phyloP scores from a whole-genome alignment of 1,140 invertebrate genomes.

The Hylaeus volcanicus region DNA sequence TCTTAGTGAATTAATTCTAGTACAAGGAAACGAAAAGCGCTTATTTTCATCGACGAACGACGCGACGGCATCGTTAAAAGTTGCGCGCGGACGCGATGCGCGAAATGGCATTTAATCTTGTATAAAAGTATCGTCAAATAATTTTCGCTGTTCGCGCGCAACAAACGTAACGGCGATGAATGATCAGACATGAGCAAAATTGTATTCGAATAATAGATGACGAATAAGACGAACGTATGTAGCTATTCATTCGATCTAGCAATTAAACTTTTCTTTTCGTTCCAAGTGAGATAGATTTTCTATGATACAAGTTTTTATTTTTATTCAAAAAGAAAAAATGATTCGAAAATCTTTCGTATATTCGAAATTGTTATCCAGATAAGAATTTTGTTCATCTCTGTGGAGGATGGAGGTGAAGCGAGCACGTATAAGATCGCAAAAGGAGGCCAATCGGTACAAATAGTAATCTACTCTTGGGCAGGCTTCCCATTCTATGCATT shows the following conservation, averaged over 20 bases:
- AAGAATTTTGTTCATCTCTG: not conserved
- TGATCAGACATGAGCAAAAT: too few species aligned
- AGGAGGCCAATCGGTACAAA: constrained; percentile 29
- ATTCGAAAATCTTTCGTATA: too few species aligned
- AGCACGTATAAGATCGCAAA: constrained; percentile 3
- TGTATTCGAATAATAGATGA: too few species aligned
- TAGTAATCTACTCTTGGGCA: constrained; percentile 36
- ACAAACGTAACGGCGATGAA: not conserved
- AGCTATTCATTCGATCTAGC: too few species aligned
- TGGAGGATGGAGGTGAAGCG: not conserved
- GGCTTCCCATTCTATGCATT: constrained; percentile 49
- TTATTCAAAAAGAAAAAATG: too few species aligned
- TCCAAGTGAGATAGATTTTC: too few species aligned
- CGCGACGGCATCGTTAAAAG: not conserved
- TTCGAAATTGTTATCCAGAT: too few species aligned
- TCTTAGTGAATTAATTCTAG: constrained; percentile 37
- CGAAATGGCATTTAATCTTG: too few species aligned
- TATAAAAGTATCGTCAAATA: not conserved
- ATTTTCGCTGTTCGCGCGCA: not conserved
- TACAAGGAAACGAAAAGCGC: constrained; percentile 52
- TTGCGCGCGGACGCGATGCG: not conserved
- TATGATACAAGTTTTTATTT: too few species aligned
- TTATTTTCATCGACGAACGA: constrained; percentile 17
- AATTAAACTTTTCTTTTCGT: too few species aligned
- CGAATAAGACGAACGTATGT: too few species aligned